phyloP scores from a whole-genome alignment of 2,113 vertebrate species.

The Myiozetetes cayanensis region DNA sequence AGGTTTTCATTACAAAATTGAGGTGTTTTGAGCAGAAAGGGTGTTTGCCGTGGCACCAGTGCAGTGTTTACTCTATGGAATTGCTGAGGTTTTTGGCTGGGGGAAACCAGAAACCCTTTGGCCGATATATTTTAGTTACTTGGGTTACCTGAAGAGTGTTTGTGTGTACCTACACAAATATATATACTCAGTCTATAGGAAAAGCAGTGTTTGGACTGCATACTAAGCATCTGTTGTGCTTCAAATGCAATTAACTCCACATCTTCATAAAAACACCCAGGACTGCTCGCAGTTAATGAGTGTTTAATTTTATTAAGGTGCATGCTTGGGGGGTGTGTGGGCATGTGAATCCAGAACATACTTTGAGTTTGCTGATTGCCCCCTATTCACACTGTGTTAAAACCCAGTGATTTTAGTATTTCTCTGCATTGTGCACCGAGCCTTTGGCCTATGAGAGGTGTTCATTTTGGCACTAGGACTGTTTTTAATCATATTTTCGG shows the following conservation, averaged over 20 bases:
- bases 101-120: not conserved
- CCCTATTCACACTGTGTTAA: fast-evolving
- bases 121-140: not conserved
- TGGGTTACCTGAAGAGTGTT: not conserved
- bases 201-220: not conserved
- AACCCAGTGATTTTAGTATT: not conserved
- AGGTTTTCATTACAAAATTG: not conserved
- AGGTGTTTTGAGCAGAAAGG: not conserved
- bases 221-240: not conserved
- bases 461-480: not conserved
- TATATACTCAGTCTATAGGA: not conserved
- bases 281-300: not conserved
- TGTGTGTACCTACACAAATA: not conserved
- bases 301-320: not conserved
- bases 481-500: not conserved
- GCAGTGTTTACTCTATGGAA: not conserved
- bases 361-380: not conserved
- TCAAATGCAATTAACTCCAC: not conserved
- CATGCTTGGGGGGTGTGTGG: not conserved
- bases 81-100: not conserved
- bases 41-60: not conserved
- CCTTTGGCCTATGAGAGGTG: not conserved
- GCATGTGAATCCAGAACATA: not conserved
- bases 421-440: not conserved
- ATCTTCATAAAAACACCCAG: not conserved